These are phyloP conservation scores for Haliaeetus leucogaster DNA, from an alignment of 2,113 vertebrate genomes.

Conservation along the genomic window DNA sequence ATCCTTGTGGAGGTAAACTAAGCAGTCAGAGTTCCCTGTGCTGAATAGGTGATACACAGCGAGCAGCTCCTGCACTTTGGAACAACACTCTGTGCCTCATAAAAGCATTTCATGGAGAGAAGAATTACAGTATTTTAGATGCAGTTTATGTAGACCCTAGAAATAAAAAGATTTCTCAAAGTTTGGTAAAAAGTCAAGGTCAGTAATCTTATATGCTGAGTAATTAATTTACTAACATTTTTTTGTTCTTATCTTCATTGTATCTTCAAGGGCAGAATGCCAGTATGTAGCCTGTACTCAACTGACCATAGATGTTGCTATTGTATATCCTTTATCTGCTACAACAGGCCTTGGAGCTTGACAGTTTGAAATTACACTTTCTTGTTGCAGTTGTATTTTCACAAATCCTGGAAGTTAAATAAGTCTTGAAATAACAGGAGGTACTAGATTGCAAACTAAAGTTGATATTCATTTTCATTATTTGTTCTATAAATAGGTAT, in stretches of 20 bases:
- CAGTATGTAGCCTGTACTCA: background rate
- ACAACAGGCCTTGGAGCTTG: background rate
- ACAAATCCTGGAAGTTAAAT: background rate
- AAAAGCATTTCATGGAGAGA: background rate
- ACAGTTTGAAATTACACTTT: background rate
- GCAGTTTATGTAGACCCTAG: background rate
- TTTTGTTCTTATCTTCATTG: background rate
- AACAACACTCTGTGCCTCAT: background rate
- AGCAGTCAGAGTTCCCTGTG: background rate
- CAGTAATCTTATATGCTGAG: background rate
- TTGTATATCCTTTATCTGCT: background rate
- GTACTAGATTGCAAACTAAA: background rate
- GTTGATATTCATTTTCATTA: conserved; percentile 23
- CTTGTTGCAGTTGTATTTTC: background rate
- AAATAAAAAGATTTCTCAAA: background rate
- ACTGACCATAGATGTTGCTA: background rate
- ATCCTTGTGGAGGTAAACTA: background rate
- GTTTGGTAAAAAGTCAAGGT: background rate
- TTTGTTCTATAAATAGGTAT: conserved; percentile 55
- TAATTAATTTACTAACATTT: background rate
- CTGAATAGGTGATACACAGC: background rate
- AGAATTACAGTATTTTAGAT: background rate
- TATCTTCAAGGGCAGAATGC: background rate
- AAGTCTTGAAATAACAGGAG: background rate
- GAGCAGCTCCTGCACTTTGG: background rate